A percentile compares a stretch with the other conserved stretches of the same genome.
These are phyloP conservation scores for Apis cerana DNA, from an alignment of 1,140 invertebrate species.

Conservation along the genomic window DNA sequence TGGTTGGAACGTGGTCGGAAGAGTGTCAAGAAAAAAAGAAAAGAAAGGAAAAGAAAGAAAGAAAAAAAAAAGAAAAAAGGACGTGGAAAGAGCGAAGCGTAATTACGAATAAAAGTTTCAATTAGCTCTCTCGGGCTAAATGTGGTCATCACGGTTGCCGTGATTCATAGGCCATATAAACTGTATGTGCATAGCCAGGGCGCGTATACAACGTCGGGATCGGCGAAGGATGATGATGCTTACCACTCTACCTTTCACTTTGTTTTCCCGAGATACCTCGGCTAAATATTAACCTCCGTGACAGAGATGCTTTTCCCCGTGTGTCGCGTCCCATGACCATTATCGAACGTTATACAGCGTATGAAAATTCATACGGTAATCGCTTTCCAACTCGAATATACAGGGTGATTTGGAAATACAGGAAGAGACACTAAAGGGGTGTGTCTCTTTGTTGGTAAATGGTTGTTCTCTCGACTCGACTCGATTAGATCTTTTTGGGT, in stretches of 20 bases:
- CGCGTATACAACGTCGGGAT: conserved; percentile 27
- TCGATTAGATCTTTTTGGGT: no score
- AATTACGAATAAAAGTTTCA: conserved; percentile 70
- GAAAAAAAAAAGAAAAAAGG: not conserved
- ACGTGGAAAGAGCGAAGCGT: conserved; percentile 29
- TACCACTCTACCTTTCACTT: conserved; percentile 62
- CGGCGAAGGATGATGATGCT: conserved; percentile 53
- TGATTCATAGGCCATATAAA: conserved; percentile 68
- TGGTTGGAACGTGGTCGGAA: not conserved
- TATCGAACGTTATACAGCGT: conserved; percentile 14
- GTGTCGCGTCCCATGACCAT: conserved; percentile 29
- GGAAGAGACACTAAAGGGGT: no score
- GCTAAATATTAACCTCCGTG: conserved; percentile 59
- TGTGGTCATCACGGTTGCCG: conserved; percentile 46
- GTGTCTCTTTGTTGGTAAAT: no score
- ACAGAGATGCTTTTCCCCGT: conserved; percentile 51
- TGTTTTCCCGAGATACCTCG: conserved; percentile 62
- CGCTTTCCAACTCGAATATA: conserved; percentile 24
- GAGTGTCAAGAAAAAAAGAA: conserved; percentile 7
- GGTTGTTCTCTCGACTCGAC: no score
- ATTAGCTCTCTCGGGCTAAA: conserved; percentile 59
- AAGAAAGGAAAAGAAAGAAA: not conserved
- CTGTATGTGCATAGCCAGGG: conserved; percentile 17
- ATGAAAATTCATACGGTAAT: conserved; percentile 22
- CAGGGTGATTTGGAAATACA: no score